phyloP scores from a whole-genome alignment of 2,888 invertebrate species.

The Octonoba sinensis region DNA sequence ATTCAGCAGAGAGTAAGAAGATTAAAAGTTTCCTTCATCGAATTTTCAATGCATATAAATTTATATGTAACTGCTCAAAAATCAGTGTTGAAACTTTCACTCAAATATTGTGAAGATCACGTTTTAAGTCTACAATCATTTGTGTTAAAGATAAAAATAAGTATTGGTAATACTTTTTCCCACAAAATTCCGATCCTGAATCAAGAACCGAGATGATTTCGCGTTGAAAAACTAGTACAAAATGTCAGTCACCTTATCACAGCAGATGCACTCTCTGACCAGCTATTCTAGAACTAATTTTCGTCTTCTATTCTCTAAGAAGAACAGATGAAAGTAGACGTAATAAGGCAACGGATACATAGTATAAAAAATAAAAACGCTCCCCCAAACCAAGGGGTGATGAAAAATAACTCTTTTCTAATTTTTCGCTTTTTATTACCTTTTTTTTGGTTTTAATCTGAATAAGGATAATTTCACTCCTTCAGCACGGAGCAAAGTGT shows the following conservation, averaged over 20 bases:
- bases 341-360: slow-evolving; percentile 59
- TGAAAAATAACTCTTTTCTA: slow-evolving; percentile 53
- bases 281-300: slow-evolving; percentile 25
- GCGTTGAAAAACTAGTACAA: background rate
- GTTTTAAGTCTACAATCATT: no score
- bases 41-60: no score
- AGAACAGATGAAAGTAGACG: slow-evolving; percentile 29
- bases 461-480: background rate
- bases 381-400: slow-evolving; percentile 19
- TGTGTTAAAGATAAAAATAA: no score
- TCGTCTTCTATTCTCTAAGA: slow-evolving; percentile 33
- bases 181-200: background rate
- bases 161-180: no score
- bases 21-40: no score
- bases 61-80: no score
- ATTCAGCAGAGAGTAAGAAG: no score
- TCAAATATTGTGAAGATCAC: no score
- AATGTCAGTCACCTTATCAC: background rate
- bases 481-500: slow-evolving; percentile 30
- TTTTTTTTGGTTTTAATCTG: slow-evolving; percentile 16
- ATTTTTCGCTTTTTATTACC: slow-evolving; percentile 16
- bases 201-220: background rate
- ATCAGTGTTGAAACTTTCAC: no score
- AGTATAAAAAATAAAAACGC: slow-evolving; percentile 61
- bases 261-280: slow-evolving; percentile 3